Evolutionary conservation across 1,140 invertebrate species (phyloP), one percentile per base, ranked within the genome.

Genomic region (Gerris buenoi): DNA sequence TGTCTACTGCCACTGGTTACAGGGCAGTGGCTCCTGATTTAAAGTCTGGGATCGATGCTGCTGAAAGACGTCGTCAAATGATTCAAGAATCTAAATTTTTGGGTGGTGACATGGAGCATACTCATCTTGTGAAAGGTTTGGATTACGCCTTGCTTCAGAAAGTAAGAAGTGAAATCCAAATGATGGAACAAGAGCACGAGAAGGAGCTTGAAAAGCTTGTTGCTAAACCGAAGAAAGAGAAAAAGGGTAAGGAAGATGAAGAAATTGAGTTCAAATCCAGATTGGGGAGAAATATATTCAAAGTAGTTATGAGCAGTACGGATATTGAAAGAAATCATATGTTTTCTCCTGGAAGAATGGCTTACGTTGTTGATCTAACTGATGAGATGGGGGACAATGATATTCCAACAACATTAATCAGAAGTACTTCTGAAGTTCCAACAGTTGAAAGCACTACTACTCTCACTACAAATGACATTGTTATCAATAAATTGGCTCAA

Each of bases 21-120:
- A 81, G 90, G 73, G 95, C 96, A 29, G 95, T 98, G 0, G 95
- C 94, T 0, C 95, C 95, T 1, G 95, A 97, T 80, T 76, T 93
- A 10, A 96, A 97, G 76, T 92, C 91, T 56, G 89, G 90, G 33
- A 76, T 94, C 74, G 95, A 97, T 81, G 93, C 93, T 28, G 95
- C 95, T n/a, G 95, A 98, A 79, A 82, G 94, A 60, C 82, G 96
- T 57, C 84, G 93, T 33, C 92, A 97, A 75, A 87, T 97, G 80
- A 99, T 99, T 76, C 93, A 98, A 78, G 95, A 99, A 78, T 99
- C 97, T 0, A 99, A 99, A 81, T 99, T 95, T 80, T 90, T 99
- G 80, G 97, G 97, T 76, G 97, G 97, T 86, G 97, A 99, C 78
- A 98, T 99, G 90, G 95, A 98, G 72, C 97, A 99, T 74, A 99